Evolutionary conservation across 2,888 invertebrate genomes (phyloP).

Genomic region (Synergus umbraculus): DNA sequence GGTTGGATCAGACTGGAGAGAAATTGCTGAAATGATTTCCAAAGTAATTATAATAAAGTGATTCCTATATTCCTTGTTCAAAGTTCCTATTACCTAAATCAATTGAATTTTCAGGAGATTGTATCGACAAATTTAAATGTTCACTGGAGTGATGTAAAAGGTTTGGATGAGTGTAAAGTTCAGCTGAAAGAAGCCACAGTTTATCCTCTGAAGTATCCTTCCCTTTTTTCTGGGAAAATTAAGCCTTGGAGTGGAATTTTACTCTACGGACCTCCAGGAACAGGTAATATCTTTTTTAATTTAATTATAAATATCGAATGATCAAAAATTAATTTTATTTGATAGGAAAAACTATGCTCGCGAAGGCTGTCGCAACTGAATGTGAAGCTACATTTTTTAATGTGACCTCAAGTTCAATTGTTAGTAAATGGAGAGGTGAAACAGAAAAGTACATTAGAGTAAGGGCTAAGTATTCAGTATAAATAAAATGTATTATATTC

Average conservation of each 20-base stretch:
- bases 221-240: conserved; percentile 83
- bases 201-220: conserved; percentile 87
- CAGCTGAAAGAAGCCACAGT: conserved; percentile 92
- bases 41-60: conserved; percentile 78
- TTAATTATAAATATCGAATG: background rate
- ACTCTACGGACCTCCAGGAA: conserved; percentile 88
- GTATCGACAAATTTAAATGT: conserved; percentile 83
- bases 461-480: conserved; percentile 56
- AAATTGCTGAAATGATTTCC: conserved; percentile 83
- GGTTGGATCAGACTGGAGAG: conserved; percentile 80
- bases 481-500: conserved; percentile 15
- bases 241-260: conserved; percentile 88
- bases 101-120: conserved; percentile 79
- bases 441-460: conserved; percentile 95
- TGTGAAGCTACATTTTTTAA: conserved; percentile 92
- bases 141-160: conserved; percentile 90
- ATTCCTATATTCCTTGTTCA: background rate
- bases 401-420: conserved; percentile 90
- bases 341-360: conserved; percentile 90
- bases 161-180: conserved; percentile 86
- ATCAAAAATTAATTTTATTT: conserved; percentile 42
- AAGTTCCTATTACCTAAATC: background rate
- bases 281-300: conserved; percentile 78
- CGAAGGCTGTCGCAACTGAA: conserved; percentile 92
- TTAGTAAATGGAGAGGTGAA: conserved; percentile 98